These are phyloP conservation scores for Hyla sarda DNA, from an alignment of 2,113 vertebrate genomes.

Conservation along the genomic window DNA sequence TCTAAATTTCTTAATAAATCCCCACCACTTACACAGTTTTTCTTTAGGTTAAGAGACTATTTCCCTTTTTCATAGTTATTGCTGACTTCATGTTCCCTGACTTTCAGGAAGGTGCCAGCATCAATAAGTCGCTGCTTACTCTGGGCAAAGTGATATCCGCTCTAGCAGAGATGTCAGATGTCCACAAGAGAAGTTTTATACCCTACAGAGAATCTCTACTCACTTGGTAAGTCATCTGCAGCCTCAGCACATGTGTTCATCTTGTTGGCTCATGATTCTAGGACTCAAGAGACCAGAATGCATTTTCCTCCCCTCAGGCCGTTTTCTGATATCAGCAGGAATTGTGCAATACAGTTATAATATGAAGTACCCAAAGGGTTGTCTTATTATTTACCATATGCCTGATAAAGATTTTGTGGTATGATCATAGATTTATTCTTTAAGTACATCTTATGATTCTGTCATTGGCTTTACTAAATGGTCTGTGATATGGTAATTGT, in stretches of 20 bases:
- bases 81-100: not conserved
- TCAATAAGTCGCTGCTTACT: conserved; percentile 55
- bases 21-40: no score
- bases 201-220: conserved; percentile 52
- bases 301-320: not conserved
- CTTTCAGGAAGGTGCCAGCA: conserved; percentile 60
- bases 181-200: conserved; percentile 2
- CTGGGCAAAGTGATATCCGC: not conserved
- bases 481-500: no score
- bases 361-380: not conserved
- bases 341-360: not conserved
- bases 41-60: no score
- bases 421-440: no score
- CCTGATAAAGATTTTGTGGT: no score
- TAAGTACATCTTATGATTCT: no score
- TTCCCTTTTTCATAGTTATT: not conserved
- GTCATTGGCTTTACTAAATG: no score
- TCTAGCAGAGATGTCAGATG: not conserved
- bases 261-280: not conserved
- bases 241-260: not conserved
- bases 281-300: not conserved
- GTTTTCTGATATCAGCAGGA: not conserved
- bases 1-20: no score
- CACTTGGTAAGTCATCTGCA: fast-evolving
- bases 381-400: not conserved